Evolutionary conservation across 2,797 vertebrate species (phyloP).

Genomic region (Tokudaia tokunoshimensis): DNA sequence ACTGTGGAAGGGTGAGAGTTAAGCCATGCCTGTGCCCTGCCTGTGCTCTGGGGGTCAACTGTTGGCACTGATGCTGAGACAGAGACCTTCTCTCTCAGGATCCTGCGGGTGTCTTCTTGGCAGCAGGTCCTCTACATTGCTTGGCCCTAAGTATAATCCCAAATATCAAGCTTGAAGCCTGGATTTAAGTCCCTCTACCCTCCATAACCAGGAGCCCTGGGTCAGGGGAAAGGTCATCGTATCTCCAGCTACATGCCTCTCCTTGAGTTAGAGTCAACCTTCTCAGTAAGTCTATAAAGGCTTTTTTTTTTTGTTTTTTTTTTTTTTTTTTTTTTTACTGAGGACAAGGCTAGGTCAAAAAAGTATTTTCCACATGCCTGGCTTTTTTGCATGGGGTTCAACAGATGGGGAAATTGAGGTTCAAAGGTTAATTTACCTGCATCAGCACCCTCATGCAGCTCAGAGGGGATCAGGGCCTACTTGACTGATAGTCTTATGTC

Average conservation of each 20-base stretch:
- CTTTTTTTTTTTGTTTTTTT: too few species aligned
- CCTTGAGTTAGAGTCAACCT: conserved; percentile 1
- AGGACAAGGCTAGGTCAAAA: background rate
- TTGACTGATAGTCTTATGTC: background rate
- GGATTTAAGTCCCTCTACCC: background rate
- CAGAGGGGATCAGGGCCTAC: background rate
- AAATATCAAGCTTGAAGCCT: background rate
- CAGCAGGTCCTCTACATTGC: background rate
- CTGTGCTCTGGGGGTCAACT: background rate
- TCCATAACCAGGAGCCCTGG: background rate
- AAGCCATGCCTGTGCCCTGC: background rate
- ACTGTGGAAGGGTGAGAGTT: fast-evolving
- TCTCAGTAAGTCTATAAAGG: background rate
- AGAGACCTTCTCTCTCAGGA: background rate
- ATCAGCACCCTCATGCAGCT: background rate
- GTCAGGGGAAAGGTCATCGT: background rate
- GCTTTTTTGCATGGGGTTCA: background rate
- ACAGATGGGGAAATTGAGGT: background rate
- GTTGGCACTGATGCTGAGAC: too few species aligned
- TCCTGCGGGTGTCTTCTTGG: background rate
- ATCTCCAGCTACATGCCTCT: background rate
- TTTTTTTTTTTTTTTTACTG: conserved; percentile 32
- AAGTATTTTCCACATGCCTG: background rate
- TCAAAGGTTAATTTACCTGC: background rate
- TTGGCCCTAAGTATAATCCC: background rate